phyloP scores from a whole-genome alignment of 2,797 vertebrate species.

The Acanthiza pusilla region DNA sequence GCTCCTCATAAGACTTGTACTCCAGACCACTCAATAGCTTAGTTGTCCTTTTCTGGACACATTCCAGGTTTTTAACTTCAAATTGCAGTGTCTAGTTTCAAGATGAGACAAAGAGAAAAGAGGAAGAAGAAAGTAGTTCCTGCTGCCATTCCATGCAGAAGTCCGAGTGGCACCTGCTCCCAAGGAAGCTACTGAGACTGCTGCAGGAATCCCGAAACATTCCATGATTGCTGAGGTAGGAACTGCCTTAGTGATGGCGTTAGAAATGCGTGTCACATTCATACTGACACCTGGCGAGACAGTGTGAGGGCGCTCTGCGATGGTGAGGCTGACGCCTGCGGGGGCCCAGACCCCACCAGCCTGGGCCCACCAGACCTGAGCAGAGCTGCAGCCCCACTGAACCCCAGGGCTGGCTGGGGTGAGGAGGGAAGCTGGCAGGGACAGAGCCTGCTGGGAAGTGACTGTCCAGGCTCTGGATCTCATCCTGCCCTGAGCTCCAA shows the following conservation, averaged over 20 bases:
- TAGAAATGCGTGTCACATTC: too few relatives aligned
- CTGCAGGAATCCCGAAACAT: not conserved
- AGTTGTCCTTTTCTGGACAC: not conserved
- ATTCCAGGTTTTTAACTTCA: not conserved
- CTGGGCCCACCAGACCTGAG: accelerated
- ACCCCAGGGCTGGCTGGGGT: accelerated
- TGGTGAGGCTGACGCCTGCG: accelerated
- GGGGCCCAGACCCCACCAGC: accelerated
- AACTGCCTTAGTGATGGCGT: accelerated
- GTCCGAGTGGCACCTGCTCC: accelerated
- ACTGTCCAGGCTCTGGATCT: accelerated
- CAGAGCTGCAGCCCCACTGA: accelerated
- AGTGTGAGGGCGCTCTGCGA: accelerated
- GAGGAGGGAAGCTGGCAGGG: not conserved
- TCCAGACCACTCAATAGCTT: not conserved
- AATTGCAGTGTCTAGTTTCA: not conserved
- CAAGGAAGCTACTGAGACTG: not conserved
- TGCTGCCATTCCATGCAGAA: accelerated
- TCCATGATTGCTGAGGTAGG: not conserved
- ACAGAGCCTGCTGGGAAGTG: not conserved
- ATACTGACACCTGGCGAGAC: too few relatives aligned
- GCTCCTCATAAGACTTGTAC: not conserved
- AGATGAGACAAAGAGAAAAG: not conserved
- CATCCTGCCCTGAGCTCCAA: accelerated
- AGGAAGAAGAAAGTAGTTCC: not conserved